Conservation (phyloP, 92 coral and sea anemone genomes). For the Bergia sp. region DNA sequence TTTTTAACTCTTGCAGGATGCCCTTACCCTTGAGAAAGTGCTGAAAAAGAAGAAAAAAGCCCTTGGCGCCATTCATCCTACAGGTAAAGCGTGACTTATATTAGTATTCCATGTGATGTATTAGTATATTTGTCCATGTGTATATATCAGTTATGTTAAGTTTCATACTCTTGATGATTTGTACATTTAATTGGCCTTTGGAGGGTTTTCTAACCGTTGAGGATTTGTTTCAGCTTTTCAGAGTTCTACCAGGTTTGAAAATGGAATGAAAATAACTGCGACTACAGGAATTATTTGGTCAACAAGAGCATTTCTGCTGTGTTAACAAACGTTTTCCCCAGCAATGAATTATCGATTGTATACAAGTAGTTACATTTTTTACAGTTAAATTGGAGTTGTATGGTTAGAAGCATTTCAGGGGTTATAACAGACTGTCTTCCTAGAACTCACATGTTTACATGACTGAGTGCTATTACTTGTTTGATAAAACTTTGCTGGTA, state of each 20-base stretch:
- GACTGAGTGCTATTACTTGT: not conserved
- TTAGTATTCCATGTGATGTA: not conserved
- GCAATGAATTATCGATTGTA: too few relatives aligned
- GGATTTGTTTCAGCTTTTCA: not conserved
- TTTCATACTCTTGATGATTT: not conserved
- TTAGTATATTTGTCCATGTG: not conserved
- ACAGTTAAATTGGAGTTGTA: not conserved
- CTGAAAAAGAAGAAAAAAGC: constrained; percentile 91
- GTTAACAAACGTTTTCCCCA: too few relatives aligned
- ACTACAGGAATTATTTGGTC: too few relatives aligned
- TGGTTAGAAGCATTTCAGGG: too few relatives aligned
- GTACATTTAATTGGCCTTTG: not conserved
- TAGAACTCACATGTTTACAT: not conserved
- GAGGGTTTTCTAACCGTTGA: not conserved
- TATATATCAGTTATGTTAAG: not conserved
- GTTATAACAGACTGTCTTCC: not conserved
- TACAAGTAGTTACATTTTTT: too few relatives aligned
- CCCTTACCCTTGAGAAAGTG: constrained; percentile 92
- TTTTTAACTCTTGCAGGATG: constrained; percentile 66
- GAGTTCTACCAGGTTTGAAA: not conserved
- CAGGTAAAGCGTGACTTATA: constrained; percentile 31
- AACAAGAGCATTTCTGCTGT: not conserved
- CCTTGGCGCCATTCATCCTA: constrained; percentile 83
- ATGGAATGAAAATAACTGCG: too few relatives aligned
- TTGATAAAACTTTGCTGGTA: not conserved